phyloP scores from a whole-genome alignment of 2,797 vertebrate genomes.

The Arrhamphus sclerolepis region DNA sequence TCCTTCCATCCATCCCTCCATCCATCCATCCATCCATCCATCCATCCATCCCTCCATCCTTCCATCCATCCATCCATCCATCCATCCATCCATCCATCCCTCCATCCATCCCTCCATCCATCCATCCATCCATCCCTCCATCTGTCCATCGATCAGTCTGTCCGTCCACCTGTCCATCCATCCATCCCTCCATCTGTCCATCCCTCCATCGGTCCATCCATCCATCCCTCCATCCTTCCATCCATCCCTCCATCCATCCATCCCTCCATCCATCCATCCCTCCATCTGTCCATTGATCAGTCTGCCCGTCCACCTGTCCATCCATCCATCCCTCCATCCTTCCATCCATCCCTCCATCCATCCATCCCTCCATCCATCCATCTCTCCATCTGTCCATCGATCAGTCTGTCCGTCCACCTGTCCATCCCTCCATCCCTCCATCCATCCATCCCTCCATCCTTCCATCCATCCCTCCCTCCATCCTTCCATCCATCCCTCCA shows the following conservation, averaged over 20 bases:
- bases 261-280: background rate
- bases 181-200: too few relatives aligned
- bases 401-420: background rate
- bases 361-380: slow-evolving; percentile 1
- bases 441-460: background rate
- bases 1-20: too few relatives aligned
- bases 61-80: background rate
- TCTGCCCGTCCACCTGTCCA: background rate
- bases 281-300: too few relatives aligned
- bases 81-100: background rate
- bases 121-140: background rate
- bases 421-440: background rate
- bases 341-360: background rate
- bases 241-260: background rate
- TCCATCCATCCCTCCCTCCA: background rate
- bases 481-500: background rate
- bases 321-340: background rate
- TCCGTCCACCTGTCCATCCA: background rate
- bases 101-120: background rate
- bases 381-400: too few relatives aligned
- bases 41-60: too few relatives aligned
- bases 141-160: too few relatives aligned
- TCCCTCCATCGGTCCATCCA: background rate
- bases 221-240: background rate
- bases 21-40: background rate